phyloP scores from a whole-genome alignment of 2,113 vertebrate species.

The Rutilus rutilus region DNA sequence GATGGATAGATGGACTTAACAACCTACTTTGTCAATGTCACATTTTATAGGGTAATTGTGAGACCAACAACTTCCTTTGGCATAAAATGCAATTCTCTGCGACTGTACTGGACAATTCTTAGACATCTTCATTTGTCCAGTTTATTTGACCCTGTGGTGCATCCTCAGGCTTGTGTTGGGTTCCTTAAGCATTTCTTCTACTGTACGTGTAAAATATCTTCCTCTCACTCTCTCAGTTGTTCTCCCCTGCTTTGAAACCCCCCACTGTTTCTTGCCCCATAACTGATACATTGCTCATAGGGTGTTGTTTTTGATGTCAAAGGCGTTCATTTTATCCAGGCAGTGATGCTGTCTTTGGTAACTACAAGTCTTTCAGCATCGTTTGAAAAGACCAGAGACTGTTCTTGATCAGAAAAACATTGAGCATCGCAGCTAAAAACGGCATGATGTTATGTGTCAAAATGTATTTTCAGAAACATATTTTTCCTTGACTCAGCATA shows the following conservation, averaged over 20 bases:
- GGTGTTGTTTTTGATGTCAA: constrained; percentile 13
- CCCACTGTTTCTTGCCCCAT: neutral
- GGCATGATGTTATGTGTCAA: neutral
- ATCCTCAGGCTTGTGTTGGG: neutral
- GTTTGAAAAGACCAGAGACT: neutral
- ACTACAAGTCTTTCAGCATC: neutral
- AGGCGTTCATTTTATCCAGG: constrained; percentile 1
- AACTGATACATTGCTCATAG: constrained; percentile 23
- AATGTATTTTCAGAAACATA: constrained; percentile 8
- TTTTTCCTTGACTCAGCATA: constrained; percentile 15
- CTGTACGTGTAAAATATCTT: neutral
- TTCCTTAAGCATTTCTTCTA: neutral
- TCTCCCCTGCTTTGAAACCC: constrained; percentile 1
- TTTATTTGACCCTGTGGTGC: neutral
- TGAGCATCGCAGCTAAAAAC: neutral
- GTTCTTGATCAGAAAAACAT: neutral
- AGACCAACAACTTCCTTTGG: neutral
- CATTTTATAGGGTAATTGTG: neutral
- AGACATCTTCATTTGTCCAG: neutral
- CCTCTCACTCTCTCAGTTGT: neutral
- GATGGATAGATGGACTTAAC: neutral
- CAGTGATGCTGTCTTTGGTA: constrained; percentile 12
- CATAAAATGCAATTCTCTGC: neutral
- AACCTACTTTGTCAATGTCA: neutral
- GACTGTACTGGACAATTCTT: no score